These are phyloP conservation scores for Dolichoris vasculosae DNA, from an alignment of 1,140 invertebrate genomes.

Conservation along the genomic window DNA sequence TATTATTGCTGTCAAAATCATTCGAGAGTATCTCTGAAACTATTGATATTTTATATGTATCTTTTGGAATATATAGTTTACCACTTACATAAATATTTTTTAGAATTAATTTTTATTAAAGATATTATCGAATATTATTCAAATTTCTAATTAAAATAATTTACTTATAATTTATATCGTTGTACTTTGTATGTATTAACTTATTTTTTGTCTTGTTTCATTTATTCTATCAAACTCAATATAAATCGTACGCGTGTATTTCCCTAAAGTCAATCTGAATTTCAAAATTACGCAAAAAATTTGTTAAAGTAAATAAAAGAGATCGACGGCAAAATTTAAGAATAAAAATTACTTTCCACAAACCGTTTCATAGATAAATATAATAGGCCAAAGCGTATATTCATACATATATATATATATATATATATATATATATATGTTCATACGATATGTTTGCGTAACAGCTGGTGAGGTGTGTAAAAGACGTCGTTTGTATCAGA, in stretches of 20 bases:
- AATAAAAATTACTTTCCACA: neutral
- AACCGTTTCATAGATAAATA: constrained; percentile 1
- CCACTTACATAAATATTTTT: no score
- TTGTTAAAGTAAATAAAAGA: neutral
- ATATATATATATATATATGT: no score
- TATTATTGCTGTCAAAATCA: no score
- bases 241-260: neutral
- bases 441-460: neutral
- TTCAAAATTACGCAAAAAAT: neutral
- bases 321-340: neutral
- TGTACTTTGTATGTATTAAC: neutral
- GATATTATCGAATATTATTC: no score
- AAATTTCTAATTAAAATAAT: no score
- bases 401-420: neutral
- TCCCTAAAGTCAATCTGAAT: neutral
- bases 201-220: neutral
- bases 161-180: no score
- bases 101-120: no score
- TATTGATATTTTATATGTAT: no score
- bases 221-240: neutral
- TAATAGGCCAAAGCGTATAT: neutral
- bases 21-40: no score
- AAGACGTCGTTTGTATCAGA: constrained; percentile 10
- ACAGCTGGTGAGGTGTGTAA: constrained; percentile 9
- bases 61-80: no score